phyloP scores from a whole-genome alignment of 2,888 invertebrate genomes.

The Myopa tessellatipennis region DNA sequence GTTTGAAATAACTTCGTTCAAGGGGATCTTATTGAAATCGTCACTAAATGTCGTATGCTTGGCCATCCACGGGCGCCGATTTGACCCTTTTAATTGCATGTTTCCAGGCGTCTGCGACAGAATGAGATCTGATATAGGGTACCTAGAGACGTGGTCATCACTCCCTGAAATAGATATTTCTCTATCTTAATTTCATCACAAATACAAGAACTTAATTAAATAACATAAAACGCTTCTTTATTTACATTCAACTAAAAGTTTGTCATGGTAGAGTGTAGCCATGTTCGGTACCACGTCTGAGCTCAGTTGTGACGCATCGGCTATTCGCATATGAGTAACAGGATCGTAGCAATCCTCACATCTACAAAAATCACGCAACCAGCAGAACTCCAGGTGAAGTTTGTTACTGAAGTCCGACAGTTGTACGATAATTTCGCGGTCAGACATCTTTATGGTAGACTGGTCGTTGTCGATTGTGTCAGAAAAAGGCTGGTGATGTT shows the following conservation, averaged over 20 bases:
- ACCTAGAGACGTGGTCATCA: conserved; percentile 69
- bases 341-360: conserved; percentile 39
- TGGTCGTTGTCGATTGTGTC: background rate
- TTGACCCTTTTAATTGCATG: no score
- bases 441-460: conserved; percentile 25
- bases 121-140: conserved; percentile 62
- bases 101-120: background rate
- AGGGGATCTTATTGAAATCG: conserved; percentile 34
- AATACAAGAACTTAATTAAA: background rate
- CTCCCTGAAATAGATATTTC: conserved; percentile 68
- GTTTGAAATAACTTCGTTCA: conserved; percentile 34
- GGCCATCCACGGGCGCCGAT: conserved; percentile 34
- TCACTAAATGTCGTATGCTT: conserved; percentile 26
- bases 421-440: conserved; percentile 33
- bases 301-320: conserved; percentile 12
- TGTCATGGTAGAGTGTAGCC: conserved; percentile 40
- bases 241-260: conserved; percentile 40
- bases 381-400: conserved; percentile 33
- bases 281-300: conserved; percentile 24
- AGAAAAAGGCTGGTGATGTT: no score
- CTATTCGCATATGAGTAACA: background rate
- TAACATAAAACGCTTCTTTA: conserved; percentile 7
- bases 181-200: no score
- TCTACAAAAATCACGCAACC: conserved; percentile 40
- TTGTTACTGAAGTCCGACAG: conserved; percentile 4